Evolutionary conservation across 2,113 vertebrate genomes (phyloP).

Genomic region (Pseudonaja textilis): DNA sequence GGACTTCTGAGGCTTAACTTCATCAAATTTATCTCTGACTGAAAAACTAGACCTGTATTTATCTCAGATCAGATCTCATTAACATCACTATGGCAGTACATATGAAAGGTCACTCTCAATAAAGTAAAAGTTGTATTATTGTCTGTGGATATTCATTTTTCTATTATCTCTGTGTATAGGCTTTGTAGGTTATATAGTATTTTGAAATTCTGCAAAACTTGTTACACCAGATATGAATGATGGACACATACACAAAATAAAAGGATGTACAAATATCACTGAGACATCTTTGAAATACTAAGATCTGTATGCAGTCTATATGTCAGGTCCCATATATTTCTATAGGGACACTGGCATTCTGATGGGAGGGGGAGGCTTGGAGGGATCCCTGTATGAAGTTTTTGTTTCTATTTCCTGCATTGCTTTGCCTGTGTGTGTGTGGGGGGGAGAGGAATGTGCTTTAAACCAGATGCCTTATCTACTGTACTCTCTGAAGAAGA

Average conservation of each 20-base stretch:
- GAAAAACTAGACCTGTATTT: neutral
- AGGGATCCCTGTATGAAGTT: no score
- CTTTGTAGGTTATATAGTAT: neutral
- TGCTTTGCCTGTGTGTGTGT: no score
- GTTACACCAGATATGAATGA: neutral
- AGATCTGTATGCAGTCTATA: neutral
- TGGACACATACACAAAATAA: neutral
- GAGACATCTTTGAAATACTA: neutral
- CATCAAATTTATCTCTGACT: fast-evolving
- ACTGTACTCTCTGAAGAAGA: no score
- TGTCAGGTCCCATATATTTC: no score
- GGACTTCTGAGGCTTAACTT: neutral
- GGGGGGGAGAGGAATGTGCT: no score
- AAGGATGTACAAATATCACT: neutral
- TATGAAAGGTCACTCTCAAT: neutral
- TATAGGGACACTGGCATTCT: no score
- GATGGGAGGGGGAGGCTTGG: no score
- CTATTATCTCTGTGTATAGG: neutral
- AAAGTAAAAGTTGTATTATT: neutral
- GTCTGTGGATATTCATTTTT: neutral
- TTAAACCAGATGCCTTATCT: no score
- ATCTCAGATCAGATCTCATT: neutral
- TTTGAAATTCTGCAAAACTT: neutral
- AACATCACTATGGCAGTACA: neutral
- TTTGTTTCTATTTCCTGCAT: no score